These are phyloP conservation scores for Acrocera orbiculus DNA, from an alignment of 2,888 invertebrate species.

Conservation along the genomic window DNA sequence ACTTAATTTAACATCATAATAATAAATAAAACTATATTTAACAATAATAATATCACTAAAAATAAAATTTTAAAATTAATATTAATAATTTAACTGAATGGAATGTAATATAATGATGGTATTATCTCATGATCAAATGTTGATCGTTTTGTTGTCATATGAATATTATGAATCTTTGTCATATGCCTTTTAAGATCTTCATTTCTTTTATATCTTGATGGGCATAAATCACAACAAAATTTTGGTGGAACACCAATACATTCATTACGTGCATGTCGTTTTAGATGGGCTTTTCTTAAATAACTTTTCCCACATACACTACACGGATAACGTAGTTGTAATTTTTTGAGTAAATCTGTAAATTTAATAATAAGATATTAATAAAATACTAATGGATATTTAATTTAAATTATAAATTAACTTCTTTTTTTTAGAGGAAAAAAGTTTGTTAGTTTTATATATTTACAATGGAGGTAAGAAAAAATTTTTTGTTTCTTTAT, in stretches of 20 bases:
- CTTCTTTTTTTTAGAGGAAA: no score
- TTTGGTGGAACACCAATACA: constrained; percentile 20
- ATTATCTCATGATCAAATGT: constrained; percentile 11
- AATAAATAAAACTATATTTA: constrained; percentile 1
- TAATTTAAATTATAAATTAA: no score
- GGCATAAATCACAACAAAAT: constrained; percentile 18
- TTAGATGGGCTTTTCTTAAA: constrained; percentile 20
- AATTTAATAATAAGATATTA: constrained; percentile 2
- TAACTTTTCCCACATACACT: constrained; percentile 21
- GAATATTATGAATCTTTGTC: constrained; percentile 16
- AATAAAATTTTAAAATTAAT: neutral
- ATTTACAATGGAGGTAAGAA: no score
- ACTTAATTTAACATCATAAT: constrained; percentile 1
- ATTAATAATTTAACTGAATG: constrained; percentile 12
- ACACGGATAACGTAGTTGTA: constrained; percentile 18
- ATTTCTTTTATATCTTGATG: constrained; percentile 18
- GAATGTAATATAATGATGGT: constrained; percentile 15
- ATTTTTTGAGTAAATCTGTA: constrained; percentile 10
- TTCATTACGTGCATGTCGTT: constrained; percentile 19
- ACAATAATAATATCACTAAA: constrained; percentile 4
- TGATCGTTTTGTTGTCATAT: constrained; percentile 4
- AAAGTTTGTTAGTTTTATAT: no score
- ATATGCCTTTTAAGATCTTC: constrained; percentile 19
- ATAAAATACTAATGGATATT: no score
- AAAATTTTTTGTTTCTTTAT: no score